A percentile compares a stretch with the other conserved stretches of the same genome.
Conservation (phyloP, 2,888 invertebrate species). For the Synanthedon vespiformis region DNA sequence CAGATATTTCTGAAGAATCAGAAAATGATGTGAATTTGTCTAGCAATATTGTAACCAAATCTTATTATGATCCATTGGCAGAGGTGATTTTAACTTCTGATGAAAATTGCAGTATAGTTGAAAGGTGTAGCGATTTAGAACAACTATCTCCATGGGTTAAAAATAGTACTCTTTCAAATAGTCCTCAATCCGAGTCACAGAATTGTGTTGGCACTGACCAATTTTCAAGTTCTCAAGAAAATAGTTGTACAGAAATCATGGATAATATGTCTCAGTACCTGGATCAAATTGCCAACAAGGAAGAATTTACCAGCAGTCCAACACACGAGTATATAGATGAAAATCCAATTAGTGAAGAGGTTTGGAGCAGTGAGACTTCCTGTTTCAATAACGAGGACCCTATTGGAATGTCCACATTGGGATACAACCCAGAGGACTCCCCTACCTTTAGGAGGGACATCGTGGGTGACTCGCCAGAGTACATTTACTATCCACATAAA, state of each 20-base stretch:
- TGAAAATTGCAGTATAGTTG: not conserved
- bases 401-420: not conserved
- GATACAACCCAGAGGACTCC: not conserved
- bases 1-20: not conserved
- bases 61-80: not conserved
- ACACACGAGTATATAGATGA: too few species aligned
- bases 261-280: too few species aligned
- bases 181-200: not conserved
- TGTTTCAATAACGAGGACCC: too few species aligned
- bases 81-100: not conserved
- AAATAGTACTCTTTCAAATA: not conserved
- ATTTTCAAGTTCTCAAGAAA: too few species aligned
- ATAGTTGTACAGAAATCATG: too few species aligned
- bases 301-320: not conserved
- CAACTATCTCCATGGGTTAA: not conserved
- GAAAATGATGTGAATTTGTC: not conserved
- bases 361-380: too few species aligned
- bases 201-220: not conserved
- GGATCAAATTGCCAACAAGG: constrained; percentile 5
- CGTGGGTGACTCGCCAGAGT: constrained; percentile 38
- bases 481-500: constrained; percentile 45
- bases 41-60: not conserved
- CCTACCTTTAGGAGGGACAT: constrained; percentile 5
- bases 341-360: too few species aligned
- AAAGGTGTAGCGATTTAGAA: not conserved